Base-by-base conservation (phyloP, 2,888 invertebrate species). In the Nomada ruficornis region DNA sequence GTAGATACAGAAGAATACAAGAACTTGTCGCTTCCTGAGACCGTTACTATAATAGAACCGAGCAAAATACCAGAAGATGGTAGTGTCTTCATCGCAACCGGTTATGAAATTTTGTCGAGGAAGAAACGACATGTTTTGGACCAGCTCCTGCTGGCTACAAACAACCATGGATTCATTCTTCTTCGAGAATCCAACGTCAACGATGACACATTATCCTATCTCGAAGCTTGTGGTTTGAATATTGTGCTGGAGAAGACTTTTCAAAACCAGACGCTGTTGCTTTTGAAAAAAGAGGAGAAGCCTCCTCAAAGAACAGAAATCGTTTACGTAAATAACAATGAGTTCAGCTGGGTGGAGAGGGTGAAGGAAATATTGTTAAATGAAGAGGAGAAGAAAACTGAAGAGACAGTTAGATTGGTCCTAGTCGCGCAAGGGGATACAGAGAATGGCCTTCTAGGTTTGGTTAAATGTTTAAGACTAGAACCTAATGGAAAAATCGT, bases 391-490 rank as follows among this genome's bases (percentile, higher is more conserved):
- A 94, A 95, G 74, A 94, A 95, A 57, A 89, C 93, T 0, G 94
- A 94, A 74, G 93, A 93, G 47, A 94, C 94, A 0, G 94, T 94
- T 18, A 95, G 95, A 89, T 93, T 97, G 1, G 94, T 97, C 0
- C 91, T 98, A 0, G 95, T 97, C 23, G 94, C 96, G 1, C 95
- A 96, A 92, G 95, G 96, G 84, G 96, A 96, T 74, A 94, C 95
- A 2, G 94, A 96, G 10, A 78, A 62, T 42, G 99, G 99, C 18
- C 94, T 98, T 0, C 92, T 98, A 29, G 99, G 99, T n/a, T 94
- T 99, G 72, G 96, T 97, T 0, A 98, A 98, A 89, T 98, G 98
- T 93, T 93, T 99, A 44, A 95, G 97, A 78, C 96, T 95, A 88
- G 98, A 98, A 91, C 96, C 96, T 0, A 97, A 97, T 85, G 92